Evolutionary conservation across 2,888 invertebrate genomes (phyloP).

Genomic region (Philhelius pedissequus): DNA sequence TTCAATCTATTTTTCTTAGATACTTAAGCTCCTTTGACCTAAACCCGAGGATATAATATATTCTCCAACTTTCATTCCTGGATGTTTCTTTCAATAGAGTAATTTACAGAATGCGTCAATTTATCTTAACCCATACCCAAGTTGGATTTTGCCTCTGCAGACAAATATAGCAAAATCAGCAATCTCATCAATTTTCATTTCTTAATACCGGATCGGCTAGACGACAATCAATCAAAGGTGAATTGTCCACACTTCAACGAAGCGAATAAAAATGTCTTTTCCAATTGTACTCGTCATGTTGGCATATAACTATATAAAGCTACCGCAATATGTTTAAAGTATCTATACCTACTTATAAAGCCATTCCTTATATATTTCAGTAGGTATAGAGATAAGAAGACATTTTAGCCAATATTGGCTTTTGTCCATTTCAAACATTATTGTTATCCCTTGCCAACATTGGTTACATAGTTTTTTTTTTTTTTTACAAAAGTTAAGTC

Average conservation of each 20-base stretch:
- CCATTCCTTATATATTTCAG: neutral
- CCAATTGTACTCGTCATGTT: neutral
- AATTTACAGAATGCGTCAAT: slow-evolving; percentile 7
- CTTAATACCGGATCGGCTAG: neutral
- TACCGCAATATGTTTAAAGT: slow-evolving; percentile 30
- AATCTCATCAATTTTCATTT: slow-evolving; percentile 1
- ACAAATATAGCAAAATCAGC: slow-evolving; percentile 20
- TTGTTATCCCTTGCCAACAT: slow-evolving; percentile 41
- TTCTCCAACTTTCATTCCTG: neutral
- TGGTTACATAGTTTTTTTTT: neutral
- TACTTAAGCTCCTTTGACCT: neutral
- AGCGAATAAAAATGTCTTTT: slow-evolving; percentile 42
- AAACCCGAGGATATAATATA: neutral
- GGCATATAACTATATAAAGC: slow-evolving; percentile 37
- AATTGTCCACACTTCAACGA: slow-evolving; percentile 61
- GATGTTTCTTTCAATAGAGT: neutral
- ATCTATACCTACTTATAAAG: neutral
- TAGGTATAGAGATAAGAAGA: neutral
- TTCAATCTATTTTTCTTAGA: too few relatives aligned
- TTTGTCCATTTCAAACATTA: slow-evolving; percentile 30
- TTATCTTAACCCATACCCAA: slow-evolving; percentile 33
- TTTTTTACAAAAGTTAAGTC: slow-evolving; percentile 46
- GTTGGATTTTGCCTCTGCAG: neutral
- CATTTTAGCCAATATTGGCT: slow-evolving; percentile 38
- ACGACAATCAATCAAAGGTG: slow-evolving; percentile 51